Conservation (phyloP, 2,113 vertebrate species). For the Smithornis capensis region DNA sequence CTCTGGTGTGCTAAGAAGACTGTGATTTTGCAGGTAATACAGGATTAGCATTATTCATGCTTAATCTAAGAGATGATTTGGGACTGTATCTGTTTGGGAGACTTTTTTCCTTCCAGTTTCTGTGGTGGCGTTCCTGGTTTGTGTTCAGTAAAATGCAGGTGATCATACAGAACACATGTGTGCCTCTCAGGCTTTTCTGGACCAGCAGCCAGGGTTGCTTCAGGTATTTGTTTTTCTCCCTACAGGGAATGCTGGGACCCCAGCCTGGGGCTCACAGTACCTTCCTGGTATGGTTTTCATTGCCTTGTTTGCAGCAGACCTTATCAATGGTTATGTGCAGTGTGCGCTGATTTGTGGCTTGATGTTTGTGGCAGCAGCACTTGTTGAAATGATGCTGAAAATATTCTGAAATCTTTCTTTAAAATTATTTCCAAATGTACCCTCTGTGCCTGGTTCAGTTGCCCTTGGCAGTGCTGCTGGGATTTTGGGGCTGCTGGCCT, state of each 20-base stretch:
- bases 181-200: not conserved
- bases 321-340: not conserved
- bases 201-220: not conserved
- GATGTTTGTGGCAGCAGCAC: not conserved
- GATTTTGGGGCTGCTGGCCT: not conserved
- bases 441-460: not conserved
- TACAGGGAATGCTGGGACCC: not conserved
- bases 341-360: not conserved
- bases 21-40: not conserved
- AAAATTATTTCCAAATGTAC: not conserved
- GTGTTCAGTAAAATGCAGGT: not conserved
- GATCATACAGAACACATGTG: fast-evolving
- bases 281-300: not conserved
- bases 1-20: not conserved
- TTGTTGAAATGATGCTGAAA: not conserved
- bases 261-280: not conserved
- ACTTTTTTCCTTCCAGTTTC: not conserved
- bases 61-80: not conserved
- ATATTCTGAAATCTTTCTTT: not conserved
- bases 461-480: not conserved
- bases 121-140: not conserved
- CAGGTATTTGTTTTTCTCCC: not conserved
- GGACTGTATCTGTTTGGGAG: not conserved
- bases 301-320: not conserved
- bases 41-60: not conserved